These are phyloP conservation scores for Theretra japonica DNA, from an alignment of 2,888 invertebrate genomes.

Conservation along the genomic window DNA sequence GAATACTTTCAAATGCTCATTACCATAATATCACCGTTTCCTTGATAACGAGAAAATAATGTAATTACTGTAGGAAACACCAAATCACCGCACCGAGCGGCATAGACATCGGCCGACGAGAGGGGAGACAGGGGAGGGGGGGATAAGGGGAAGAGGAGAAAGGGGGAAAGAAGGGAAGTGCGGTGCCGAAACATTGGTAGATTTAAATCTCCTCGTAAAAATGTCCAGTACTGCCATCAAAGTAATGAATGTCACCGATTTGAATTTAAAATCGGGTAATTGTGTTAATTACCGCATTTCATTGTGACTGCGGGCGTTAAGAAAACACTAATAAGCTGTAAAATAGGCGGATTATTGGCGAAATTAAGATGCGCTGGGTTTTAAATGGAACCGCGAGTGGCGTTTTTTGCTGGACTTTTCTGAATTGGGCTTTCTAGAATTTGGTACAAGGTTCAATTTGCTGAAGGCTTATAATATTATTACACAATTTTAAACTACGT, in stretches of 20 bases:
- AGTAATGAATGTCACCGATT: conserved; percentile 45
- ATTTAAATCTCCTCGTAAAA: conserved; percentile 39
- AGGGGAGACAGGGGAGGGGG: not conserved
- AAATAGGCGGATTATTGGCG: conserved; percentile 26
- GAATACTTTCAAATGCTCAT: conserved; percentile 18
- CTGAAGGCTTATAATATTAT: not conserved
- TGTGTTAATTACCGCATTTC: conserved; percentile 29
- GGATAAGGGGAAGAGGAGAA: not conserved
- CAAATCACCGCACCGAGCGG: conserved; percentile 7
- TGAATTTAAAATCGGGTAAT: conserved; percentile 39
- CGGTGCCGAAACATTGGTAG: conserved; percentile 28
- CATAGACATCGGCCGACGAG: not conserved
- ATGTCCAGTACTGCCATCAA: conserved; percentile 40
- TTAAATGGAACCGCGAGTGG: not conserved
- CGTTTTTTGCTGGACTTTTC: not conserved
- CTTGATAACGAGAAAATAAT: conserved; percentile 20
- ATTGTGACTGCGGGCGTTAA: conserved; percentile 21
- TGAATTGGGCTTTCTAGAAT: not conserved
- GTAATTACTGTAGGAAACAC: conserved; percentile 17
- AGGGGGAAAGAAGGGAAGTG: not conserved
- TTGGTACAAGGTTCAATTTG: not conserved
- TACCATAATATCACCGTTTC: conserved; percentile 12
- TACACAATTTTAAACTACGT: too few relatives aligned
- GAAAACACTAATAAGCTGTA: conserved; percentile 29
- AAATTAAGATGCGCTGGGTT: conserved; percentile 33